Conservation (phyloP, 2,113 vertebrate species). For the Apteryx mantelli region DNA sequence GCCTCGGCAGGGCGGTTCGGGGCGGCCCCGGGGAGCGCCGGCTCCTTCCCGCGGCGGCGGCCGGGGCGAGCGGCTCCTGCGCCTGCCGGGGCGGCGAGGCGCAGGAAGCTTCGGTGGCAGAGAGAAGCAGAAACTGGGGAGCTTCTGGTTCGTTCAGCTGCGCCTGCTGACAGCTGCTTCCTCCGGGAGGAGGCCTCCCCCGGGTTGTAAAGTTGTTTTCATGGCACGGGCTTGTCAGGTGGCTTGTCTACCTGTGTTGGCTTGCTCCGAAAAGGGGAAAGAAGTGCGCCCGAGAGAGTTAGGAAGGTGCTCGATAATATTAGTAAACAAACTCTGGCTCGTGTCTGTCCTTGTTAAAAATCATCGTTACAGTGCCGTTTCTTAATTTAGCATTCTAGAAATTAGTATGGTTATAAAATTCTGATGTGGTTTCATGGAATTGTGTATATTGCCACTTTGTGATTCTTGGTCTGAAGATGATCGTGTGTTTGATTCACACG, state of each 20-base stretch:
- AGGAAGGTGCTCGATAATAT: rapidly evolving
- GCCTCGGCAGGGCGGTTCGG: not conserved
- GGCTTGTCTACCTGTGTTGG: rapidly evolving
- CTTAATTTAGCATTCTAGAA: not conserved
- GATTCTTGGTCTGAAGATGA: not conserved
- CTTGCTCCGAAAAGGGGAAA: rapidly evolving
- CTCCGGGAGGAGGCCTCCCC: too few species aligned
- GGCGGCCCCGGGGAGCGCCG: not conserved
- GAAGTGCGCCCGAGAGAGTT: rapidly evolving
- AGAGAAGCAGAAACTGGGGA: not conserved
- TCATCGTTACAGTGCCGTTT: rapidly evolving
- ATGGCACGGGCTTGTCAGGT: rapidly evolving
- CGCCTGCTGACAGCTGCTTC: not conserved
- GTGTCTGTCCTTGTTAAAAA: not conserved
- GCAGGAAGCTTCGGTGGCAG: not conserved
- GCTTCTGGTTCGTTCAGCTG: not conserved
- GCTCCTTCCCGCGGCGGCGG: not conserved
- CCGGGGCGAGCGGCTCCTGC: not conserved
- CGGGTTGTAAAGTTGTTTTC: rapidly evolving
- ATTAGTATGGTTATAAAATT: rapidly evolving
- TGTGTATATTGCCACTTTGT: rapidly evolving
- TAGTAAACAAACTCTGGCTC: rapidly evolving
- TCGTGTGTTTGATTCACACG: not conserved
- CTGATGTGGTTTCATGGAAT: rapidly evolving
- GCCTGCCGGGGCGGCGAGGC: too few species aligned